A percentile compares a stretch with the other conserved stretches of the same genome.
These are phyloP conservation scores for Agrochola lota DNA, from an alignment of 2,888 invertebrate genomes.

Conservation along the genomic window DNA sequence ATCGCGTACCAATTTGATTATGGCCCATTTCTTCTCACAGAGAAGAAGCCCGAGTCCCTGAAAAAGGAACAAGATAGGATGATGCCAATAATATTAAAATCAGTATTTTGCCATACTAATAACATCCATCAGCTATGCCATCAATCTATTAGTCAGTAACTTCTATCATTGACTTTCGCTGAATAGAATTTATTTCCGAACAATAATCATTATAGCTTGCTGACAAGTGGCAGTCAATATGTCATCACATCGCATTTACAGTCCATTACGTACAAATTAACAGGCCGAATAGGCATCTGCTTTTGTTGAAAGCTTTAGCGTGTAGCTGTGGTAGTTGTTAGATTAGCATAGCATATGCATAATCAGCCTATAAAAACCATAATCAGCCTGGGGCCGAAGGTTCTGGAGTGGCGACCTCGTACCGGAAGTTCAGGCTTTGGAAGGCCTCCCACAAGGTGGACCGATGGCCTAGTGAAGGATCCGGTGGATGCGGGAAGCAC, in stretches of 20 bases:
- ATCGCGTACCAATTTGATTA: too few relatives aligned
- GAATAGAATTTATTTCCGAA: too few relatives aligned
- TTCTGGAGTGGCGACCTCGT: neutral
- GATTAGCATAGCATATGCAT: neutral
- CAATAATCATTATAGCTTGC: too few relatives aligned
- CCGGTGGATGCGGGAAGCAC: neutral
- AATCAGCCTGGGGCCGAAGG: neutral
- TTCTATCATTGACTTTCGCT: too few relatives aligned
- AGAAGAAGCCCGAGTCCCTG: neutral
- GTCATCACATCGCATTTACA: conserved; percentile 2
- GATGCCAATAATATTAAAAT: neutral
- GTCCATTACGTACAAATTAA: neutral
- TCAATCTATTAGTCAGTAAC: too few relatives aligned
- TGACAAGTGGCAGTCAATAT: conserved; percentile 2
- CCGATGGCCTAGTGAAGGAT: neutral
- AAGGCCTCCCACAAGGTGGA: neutral
- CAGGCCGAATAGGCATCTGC: neutral
- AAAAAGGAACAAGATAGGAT: too few relatives aligned
- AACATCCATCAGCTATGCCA: too few relatives aligned
- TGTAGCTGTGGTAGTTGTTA: neutral
- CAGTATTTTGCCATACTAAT: neutral
- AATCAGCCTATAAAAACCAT: neutral
- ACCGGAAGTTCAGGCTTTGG: neutral
- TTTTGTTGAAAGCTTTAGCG: neutral
- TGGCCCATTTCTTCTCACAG: too few relatives aligned